phyloP scores from a whole-genome alignment of 1,140 invertebrate species.

The Drosophila pachea region DNA sequence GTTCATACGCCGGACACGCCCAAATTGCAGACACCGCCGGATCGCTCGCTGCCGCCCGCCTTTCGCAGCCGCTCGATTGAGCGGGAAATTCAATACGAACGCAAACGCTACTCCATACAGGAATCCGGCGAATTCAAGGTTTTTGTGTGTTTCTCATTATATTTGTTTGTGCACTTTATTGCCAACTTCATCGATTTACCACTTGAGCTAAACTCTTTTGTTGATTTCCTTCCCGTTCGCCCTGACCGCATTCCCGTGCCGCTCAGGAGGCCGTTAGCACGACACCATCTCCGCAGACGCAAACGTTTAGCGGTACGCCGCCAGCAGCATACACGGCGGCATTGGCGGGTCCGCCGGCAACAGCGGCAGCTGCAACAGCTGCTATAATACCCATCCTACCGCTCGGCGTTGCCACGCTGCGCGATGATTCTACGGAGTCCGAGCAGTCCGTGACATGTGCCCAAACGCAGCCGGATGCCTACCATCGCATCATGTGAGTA shows the following conservation, averaged over 20 bases:
- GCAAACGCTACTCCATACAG: constrained; percentile 67
- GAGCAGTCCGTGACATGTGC: constrained; percentile 78
- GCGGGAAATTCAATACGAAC: constrained; percentile 71
- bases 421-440: constrained; percentile 79
- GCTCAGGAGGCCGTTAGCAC: constrained; percentile 69
- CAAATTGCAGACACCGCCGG: constrained; percentile 70
- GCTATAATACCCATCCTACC: constrained; percentile 78
- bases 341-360: constrained; percentile 78
- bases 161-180: neutral
- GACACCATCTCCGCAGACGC: constrained; percentile 74
- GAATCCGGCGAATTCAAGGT: constrained; percentile 74
- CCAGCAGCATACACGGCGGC: constrained; percentile 64
- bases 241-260: neutral
- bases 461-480: constrained; percentile 75
- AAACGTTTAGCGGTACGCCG: constrained; percentile 62
- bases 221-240: constrained; percentile 2
- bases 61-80: constrained; percentile 77
- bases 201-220: constrained; percentile 8
- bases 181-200: neutral
- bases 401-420: constrained; percentile 78
- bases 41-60: constrained; percentile 71
- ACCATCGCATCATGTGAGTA: constrained; percentile 79
- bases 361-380: constrained; percentile 79
- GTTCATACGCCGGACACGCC: constrained; percentile 67
- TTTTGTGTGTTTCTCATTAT: constrained; percentile 24